phyloP scores from a whole-genome alignment of 2,113 vertebrate genomes.

The Erythrocebus patas region DNA sequence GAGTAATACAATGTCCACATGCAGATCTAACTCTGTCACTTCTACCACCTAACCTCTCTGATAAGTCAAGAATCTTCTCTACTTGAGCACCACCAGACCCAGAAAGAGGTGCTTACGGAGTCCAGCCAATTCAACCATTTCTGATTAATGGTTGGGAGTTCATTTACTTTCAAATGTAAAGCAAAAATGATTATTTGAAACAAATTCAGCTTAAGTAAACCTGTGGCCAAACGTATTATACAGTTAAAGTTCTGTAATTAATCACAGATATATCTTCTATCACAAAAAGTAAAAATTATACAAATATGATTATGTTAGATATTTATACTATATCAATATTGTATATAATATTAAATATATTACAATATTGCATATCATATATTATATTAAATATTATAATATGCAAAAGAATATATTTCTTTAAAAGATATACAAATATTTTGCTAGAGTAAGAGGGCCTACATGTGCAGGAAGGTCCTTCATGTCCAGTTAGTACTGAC shows the following conservation, averaged over 20 bases:
- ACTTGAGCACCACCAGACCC: not conserved
- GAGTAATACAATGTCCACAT: not conserved
- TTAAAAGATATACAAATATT: not conserved
- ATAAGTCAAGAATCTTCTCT: not conserved
- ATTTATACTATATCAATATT: too few species aligned
- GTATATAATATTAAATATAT: not conserved
- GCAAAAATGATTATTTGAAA: not conserved
- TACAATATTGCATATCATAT: not conserved
- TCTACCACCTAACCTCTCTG: not conserved
- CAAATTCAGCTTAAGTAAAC: not conserved
- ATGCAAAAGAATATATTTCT: not conserved
- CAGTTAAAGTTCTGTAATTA: not conserved
- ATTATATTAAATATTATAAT: not conserved
- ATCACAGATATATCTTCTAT: not conserved
- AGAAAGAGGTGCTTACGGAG: not conserved
- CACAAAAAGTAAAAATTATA: not conserved
- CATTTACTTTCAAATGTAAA: not conserved
- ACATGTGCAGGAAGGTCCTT: not conserved
- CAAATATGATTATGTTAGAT: not conserved
- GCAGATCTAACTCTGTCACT: slow-evolving; percentile 27
- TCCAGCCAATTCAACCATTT: not conserved
- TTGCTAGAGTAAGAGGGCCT: not conserved
- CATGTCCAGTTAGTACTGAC: not conserved
- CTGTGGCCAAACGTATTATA: not conserved
- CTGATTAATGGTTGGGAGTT: not conserved